Percentiles rank a stretch among this genome's conserved stretches.
phyloP scores from a whole-genome alignment of 2,888 invertebrate species.

The Drosophila ezoana region DNA sequence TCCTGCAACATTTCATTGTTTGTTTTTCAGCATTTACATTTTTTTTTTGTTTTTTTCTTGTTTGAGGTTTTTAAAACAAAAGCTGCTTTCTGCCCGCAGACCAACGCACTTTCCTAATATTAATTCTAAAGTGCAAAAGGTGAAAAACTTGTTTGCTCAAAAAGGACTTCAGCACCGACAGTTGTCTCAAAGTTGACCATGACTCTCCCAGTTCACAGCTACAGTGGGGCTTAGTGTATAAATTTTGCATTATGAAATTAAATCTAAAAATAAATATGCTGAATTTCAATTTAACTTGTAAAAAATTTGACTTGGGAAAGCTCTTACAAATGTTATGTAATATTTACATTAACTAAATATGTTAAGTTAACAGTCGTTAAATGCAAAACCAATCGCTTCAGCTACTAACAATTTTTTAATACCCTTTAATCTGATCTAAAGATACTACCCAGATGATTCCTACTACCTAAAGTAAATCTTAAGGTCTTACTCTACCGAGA shows the following conservation, averaged over 20 bases:
- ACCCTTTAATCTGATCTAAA: no score
- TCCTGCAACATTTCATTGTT: slow-evolving; percentile 27
- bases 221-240: slow-evolving; percentile 1
- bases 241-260: background rate
- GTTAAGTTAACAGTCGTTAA: slow-evolving; percentile 1
- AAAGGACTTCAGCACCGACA: slow-evolving; percentile 65
- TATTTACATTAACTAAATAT: background rate
- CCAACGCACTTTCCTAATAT: slow-evolving; percentile 67
- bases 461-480: no score
- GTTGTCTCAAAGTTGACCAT: slow-evolving; percentile 74
- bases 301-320: background rate
- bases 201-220: background rate
- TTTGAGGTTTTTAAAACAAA: slow-evolving; percentile 51
- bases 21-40: slow-evolving; percentile 20
- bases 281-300: background rate
- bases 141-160: slow-evolving; percentile 58
- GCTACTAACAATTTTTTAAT: no score
- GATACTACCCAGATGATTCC: no score
- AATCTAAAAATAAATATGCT: background rate
- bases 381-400: background rate
- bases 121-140: slow-evolving; percentile 62
- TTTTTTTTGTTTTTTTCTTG: slow-evolving; percentile 5
- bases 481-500: no score
- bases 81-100: slow-evolving; percentile 54
- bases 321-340: background rate